Base-by-base conservation (phyloP, 2,797 vertebrate genomes). In the Geotrypetes seraphini region DNA sequence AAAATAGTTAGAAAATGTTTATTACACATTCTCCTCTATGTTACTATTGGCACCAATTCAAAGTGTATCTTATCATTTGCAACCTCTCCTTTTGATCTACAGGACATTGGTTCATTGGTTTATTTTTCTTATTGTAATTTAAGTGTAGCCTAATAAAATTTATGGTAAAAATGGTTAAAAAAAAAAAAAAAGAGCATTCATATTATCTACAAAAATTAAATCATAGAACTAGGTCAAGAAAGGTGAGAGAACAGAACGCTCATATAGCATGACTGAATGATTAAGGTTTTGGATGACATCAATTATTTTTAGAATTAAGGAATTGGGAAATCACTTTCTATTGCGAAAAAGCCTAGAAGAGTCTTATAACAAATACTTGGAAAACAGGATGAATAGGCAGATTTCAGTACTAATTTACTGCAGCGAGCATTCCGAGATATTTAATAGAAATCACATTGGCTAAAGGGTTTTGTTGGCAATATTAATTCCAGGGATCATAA, bases 21-120 rank as follows among this genome's bases (percentile, higher is more conserved):
- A 37, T 7, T 33, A 34, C 12, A 19, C 16, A 3, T 1, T 16
- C 13, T 26, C 12, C 43, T 3, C 16, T 33, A 1, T 19, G 8
- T 1, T n/a, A 14, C 7, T 3, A 5, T 7, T 1, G 3, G 12
- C 24, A 28, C 13, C 7, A 5, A 0, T 8, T n/a, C 16, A 38
- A 2, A 18, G 15, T 16, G n/a, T 5, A 6, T 16, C 2, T 1
- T 2, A 4, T 14, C 25, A 3, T 4, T 15, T 11, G 0, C 1
- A 3, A 8, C 1, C n/a, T 3, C 5, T 11, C 14, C 8, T 12
- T 22, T 27, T 12, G 24, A 21, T 9, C 28, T 21, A 33, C 8
- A 15, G 19, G 4, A 10, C 33, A 19, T 11, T 1, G 2, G 3
- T 11, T 2, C 29, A 17, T 12, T 7, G 2, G 1, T 7, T 39